Conservation (phyloP, 1,140 invertebrate genomes). For the Drosophila sulfurigaster region DNA sequence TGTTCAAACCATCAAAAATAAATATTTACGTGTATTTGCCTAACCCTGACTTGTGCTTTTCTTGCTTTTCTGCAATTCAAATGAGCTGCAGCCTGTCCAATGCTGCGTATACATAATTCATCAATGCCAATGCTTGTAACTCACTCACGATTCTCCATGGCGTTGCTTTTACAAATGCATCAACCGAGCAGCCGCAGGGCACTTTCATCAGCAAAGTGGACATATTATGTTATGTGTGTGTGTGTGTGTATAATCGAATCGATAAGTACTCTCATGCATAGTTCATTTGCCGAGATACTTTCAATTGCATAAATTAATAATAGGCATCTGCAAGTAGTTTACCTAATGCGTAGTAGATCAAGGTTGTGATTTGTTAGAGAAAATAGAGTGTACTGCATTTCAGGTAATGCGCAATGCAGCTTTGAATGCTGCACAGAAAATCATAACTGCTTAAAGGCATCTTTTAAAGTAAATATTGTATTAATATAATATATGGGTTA, state of each 20-base stretch:
- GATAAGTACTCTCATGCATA: neutral
- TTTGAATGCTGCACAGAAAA: no score
- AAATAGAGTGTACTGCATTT: no score
- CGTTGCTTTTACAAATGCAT: conserved; percentile 5
- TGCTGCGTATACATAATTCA: conserved; percentile 33
- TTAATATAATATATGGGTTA: no score
- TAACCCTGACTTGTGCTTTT: conserved; percentile 25
- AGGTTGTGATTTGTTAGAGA: no score
- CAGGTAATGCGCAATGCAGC: no score
- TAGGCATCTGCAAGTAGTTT: neutral
- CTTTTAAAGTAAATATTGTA: no score
- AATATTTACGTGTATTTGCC: conserved; percentile 3
- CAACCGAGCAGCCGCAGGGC: neutral
- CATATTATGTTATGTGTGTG: neutral
- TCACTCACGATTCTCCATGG: conserved; percentile 2
- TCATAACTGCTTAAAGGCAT: no score
- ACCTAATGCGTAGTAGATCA: neutral
- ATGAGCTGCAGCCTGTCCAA: conserved; percentile 22
- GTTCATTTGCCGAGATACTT: neutral
- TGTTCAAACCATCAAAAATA: conserved; percentile 14
- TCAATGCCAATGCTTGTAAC: conserved; percentile 23
- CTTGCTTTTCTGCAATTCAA: conserved; percentile 38
- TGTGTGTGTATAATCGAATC: conserved; percentile 4
- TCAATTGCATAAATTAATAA: conserved; percentile 6
- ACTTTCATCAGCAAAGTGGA: conserved; percentile 16